Evolutionary conservation across 2,888 invertebrate species (phyloP).

Genomic region (Lapara coniferarum): DNA sequence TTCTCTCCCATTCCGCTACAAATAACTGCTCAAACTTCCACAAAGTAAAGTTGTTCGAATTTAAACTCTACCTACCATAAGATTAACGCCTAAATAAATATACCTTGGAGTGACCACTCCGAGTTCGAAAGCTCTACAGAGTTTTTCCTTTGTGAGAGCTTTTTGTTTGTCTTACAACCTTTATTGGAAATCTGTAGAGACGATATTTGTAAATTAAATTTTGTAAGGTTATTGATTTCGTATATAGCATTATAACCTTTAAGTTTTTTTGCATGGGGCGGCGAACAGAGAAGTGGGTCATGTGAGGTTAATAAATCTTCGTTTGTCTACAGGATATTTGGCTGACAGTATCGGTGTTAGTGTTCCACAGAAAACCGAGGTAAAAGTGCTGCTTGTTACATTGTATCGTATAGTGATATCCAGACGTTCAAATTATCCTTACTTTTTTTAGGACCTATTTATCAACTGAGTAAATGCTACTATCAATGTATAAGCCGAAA

Average conservation of each 20-base stretch:
- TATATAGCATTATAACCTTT: neutral
- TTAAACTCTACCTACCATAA: slow-evolving; percentile 10
- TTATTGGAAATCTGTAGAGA: slow-evolving; percentile 19
- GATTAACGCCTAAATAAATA: slow-evolving; percentile 22
- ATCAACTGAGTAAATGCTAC: too few relatives aligned
- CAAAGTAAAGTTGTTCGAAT: neutral
- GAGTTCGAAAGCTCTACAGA: slow-evolving; percentile 11
- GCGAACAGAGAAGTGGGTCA: too few relatives aligned
- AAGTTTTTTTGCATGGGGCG: neutral
- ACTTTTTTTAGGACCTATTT: too few relatives aligned
- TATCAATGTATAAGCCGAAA: too few relatives aligned
- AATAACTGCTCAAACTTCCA: neutral
- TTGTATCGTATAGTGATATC: too few relatives aligned
- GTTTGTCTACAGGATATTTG: too few relatives aligned
- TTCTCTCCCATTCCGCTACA: neutral
- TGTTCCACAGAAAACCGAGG: too few relatives aligned
- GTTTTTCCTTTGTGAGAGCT: slow-evolving; percentile 22
- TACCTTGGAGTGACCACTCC: slow-evolving; percentile 11
- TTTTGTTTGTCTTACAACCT: slow-evolving; percentile 20
- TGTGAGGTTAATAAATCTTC: too few relatives aligned
- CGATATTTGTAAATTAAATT: neutral
- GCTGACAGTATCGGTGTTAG: too few relatives aligned
- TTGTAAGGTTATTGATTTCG: too few relatives aligned
- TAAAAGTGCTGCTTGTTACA: too few relatives aligned
- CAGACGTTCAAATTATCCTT: too few relatives aligned